Evolutionary conservation across 2,888 invertebrate species (phyloP).

Genomic region (Metopia argyrocephala): DNA sequence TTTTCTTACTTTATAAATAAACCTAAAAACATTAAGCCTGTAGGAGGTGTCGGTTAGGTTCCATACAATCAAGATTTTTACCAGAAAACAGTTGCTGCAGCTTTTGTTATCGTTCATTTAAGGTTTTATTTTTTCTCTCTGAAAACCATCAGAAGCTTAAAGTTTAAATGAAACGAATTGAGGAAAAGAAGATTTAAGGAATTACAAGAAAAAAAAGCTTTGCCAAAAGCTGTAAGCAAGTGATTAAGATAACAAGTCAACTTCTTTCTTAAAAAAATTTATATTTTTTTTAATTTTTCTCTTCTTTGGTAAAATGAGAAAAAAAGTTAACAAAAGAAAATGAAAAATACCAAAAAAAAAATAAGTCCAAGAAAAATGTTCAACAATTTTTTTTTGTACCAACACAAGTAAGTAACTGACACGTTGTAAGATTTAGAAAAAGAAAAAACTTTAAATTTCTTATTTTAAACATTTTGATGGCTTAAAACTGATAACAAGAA

Average conservation of each 20-base stretch:
- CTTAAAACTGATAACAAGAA: not conserved
- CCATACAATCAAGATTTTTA: conserved; percentile 40
- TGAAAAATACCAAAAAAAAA: not conserved
- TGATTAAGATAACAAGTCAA: conserved; percentile 60
- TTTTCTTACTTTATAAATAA: not conserved
- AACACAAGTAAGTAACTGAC: not conserved
- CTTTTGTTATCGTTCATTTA: not conserved
- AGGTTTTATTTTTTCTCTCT: not conserved
- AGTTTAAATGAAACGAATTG: conserved; percentile 50
- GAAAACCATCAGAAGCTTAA: conserved; percentile 40
- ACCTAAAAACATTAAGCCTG: conserved; percentile 14
- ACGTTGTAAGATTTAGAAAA: not conserved
- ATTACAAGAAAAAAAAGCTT: conserved; percentile 32
- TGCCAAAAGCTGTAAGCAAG: conserved; percentile 55
- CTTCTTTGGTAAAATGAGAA: not conserved
- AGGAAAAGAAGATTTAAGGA: conserved; percentile 46
- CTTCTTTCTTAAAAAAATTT: not conserved
- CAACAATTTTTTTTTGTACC: not conserved
- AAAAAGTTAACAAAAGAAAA: not conserved
- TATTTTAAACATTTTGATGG: not conserved
- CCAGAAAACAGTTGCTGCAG: conserved; percentile 10
- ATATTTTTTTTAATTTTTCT: not conserved
- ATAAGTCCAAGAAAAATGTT: not conserved
- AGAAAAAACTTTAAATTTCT: not conserved
- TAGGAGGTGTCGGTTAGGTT: conserved; percentile 33